Base-by-base conservation (phyloP, 2,888 invertebrate genomes). In the Orchesella flavescens region DNA sequence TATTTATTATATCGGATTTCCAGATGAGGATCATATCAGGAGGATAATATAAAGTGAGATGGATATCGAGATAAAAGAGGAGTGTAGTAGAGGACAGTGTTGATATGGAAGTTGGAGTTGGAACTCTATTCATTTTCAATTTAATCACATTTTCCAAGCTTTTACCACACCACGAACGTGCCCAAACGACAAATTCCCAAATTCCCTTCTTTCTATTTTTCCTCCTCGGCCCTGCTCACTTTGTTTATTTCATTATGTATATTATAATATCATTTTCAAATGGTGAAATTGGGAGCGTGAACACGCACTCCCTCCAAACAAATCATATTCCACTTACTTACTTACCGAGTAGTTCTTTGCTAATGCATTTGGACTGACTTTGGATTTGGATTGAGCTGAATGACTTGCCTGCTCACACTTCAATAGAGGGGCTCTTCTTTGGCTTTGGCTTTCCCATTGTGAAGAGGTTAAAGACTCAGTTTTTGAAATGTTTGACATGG, bases 101-200 rank as follows among this genome's bases (percentile, higher is more conserved):
- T 69, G 34, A 71, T 63, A 63, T 71, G 79, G n/a, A 79, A 63
- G 63, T 23, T 65, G 1, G 34, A 34, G 2, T 24, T 46, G 44
- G 15, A 17, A 72, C 80, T 80, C 80, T 65, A 77, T 73, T 85
- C 82, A 55, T 71, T 85, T 73, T 77, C 79, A 83, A 83, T 84
- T 84, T 86, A 86, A 86, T 85, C 86, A 83, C 83, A 84, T 85
- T 81, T 63, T 83, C 84, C 72, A 74, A 68, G 82, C 87, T 85
- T 85, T 85, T 85, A 85, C 85, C 84, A 86, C 87, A 85, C 80
- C 74, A 80, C 80, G 66, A 72, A 79, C 80, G 80, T 80, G 80
- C 80, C 73, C 80, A 74, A 80, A 80, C 74, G 74, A 80, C 80
- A 73, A 80, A 80, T 80, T 80, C 80, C 80, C 78, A 57, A 77